Percentiles rank a stretch among this genome's conserved stretches.
Conservation (phyloP, 1,140 invertebrate genomes). For the Hydropsyche tenuis region DNA sequence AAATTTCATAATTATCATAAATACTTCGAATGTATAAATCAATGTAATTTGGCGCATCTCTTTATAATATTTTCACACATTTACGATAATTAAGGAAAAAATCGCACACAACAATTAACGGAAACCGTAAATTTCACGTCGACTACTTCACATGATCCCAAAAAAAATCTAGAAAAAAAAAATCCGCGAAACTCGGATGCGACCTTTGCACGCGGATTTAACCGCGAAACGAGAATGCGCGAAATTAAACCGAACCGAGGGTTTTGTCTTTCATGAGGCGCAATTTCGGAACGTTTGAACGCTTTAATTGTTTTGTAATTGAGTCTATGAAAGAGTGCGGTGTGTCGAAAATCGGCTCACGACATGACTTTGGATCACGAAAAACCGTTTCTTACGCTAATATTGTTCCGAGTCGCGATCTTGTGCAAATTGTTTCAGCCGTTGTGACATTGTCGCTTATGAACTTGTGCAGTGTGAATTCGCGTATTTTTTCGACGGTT, state of each 20-base stretch:
- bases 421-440: not conserved
- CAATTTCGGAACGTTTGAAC: not conserved
- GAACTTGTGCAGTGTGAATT: not conserved
- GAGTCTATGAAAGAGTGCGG: not conserved
- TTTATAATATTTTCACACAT: no score
- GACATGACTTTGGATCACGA: constrained; percentile 13
- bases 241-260: no score
- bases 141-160: constrained; percentile 1
- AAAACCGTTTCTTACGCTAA: not conserved
- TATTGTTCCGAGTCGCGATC: no score
- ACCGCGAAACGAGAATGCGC: no score
- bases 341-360: constrained; percentile 10
- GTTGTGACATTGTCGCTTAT: constrained; percentile 1
- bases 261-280: not conserved
- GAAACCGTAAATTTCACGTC: not conserved
- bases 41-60: no score
- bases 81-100: no score
- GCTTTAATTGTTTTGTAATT: constrained; percentile 14
- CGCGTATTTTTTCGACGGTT: not conserved
- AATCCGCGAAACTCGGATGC: not conserved
- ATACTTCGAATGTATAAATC: no score
- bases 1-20: no score
- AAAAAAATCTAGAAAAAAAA: no score
- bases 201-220: not conserved
- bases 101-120: not conserved